Conservation (phyloP, 2,888 invertebrate genomes). For the Erebia epiphron region DNA sequence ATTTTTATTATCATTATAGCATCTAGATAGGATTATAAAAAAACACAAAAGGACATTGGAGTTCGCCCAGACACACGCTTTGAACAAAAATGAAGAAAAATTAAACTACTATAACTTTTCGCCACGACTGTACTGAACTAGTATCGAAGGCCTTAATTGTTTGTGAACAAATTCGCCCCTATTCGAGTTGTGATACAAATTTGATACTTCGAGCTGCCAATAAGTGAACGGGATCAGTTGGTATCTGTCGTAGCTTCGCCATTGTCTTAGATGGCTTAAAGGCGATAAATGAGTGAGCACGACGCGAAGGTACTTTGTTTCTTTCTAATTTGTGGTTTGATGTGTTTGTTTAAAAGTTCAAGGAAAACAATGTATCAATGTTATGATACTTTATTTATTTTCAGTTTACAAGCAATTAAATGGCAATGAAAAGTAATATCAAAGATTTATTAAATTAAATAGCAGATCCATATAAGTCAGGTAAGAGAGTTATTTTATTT, state of each 20-base stretch:
- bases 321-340: not conserved
- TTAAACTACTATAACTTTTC: constrained; percentile 21
- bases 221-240: constrained; percentile 38
- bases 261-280: constrained; percentile 25
- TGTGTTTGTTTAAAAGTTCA: not conserved
- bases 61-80: too few relatives aligned
- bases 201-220: constrained; percentile 44
- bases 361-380: not conserved
- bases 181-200: constrained; percentile 47
- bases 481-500: too few relatives aligned
- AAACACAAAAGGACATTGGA: too few relatives aligned
- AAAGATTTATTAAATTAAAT: too few relatives aligned
- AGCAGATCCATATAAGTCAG: too few relatives aligned
- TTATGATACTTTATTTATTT: too few relatives aligned
- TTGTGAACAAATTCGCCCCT: constrained; percentile 51
- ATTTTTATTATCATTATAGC: too few relatives aligned
- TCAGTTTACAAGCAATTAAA: too few relatives aligned
- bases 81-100: not conserved
- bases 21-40: too few relatives aligned
- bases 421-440: too few relatives aligned
- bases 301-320: constrained; percentile 3
- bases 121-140: constrained; percentile 33
- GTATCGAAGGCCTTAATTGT: constrained; percentile 50
- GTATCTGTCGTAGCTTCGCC: constrained; percentile 32
- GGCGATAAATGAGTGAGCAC: constrained; percentile 17